Base-by-base conservation (phyloP, 1,140 invertebrate species). In the Sarcophaga bullata region DNA sequence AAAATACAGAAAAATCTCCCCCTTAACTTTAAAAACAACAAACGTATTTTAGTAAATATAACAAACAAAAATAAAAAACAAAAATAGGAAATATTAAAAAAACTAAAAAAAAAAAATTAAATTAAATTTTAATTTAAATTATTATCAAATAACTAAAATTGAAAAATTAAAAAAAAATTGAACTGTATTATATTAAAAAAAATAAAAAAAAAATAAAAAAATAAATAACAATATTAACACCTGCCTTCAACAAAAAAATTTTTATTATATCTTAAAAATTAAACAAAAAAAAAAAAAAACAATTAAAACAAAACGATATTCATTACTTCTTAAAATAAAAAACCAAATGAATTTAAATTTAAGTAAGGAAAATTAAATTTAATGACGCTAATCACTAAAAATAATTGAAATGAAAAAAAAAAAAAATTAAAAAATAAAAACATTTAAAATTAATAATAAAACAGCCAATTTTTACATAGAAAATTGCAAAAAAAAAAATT, bases 191-290 rank as follows among this genome's bases (percentile, higher is more conserved):
- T 37, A 37, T 37, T n/a, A n/a, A 37, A 37, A 37, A 37, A 37
- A 37, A 37, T 37, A 37, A 37, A 80, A 37, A 37, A 37, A 37
- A 37, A 37, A 37, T 37, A 37, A 37, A 80, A 81, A 83, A 58
- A 81, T 19, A 68, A 80, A 83, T 73, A 80, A 83, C 72, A 83
- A 81, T 83, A 83, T 81, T 68, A 83, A 83, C 82, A 83, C 82
- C 82, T 83, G 82, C 82, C 82, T 83, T 83, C 82, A 80, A 82
- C 62, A 52, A 81, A 81, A 58, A 83, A 83, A 80, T 68, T 83
- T 83, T 83, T 83, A 83, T 83, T 82, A 82, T 82, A 82, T 78
- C 78, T 82, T 82, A 82, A 83, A 83, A 82, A 73, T 11, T 25
- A 73, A 82, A 80, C 73, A 37, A 47, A 62, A 82, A 80, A 80